Conservation (phyloP, 2,797 vertebrate species). For the Enteromius paludinosus region DNA sequence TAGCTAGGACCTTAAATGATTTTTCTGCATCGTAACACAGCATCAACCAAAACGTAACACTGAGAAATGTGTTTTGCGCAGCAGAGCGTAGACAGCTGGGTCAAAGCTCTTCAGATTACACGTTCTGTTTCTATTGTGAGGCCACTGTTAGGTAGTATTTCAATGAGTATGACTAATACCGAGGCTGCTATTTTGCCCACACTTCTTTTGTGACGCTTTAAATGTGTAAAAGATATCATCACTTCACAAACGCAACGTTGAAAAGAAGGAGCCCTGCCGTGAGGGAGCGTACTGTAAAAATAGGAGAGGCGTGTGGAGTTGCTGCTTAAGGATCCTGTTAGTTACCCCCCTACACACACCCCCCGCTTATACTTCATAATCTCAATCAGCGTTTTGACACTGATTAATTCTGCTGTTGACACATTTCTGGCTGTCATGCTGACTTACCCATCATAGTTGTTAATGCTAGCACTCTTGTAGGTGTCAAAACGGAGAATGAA, state of each 20-base stretch:
- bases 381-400: conserved; percentile 70
- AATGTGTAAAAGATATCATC: conserved; percentile 44
- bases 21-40: not conserved
- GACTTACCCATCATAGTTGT: conserved; percentile 55
- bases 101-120: conserved; percentile 24
- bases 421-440: conserved; percentile 66
- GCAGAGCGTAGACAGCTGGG: not conserved
- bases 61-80: not conserved
- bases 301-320: conserved; percentile 27
- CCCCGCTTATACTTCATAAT: conserved; percentile 33
- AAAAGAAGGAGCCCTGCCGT: conserved; percentile 24
- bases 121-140: conserved; percentile 3
- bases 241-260: conserved; percentile 29
- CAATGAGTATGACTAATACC: conserved; percentile 39
- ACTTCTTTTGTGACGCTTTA: conserved; percentile 26
- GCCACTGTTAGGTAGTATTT: conserved; percentile 27
- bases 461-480: conserved; percentile 63
- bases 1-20: not conserved
- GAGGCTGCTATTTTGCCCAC: conserved; percentile 28
- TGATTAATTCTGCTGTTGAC: conserved; percentile 75
- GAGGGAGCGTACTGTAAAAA: conserved; percentile 37
- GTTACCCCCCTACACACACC: conserved; percentile 17
- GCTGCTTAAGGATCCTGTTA: conserved; percentile 14
- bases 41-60: not conserved
- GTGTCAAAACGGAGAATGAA: conserved; percentile 62